Conservation (phyloP, 2,888 invertebrate species). For the Choristoneura rosaceana region DNA sequence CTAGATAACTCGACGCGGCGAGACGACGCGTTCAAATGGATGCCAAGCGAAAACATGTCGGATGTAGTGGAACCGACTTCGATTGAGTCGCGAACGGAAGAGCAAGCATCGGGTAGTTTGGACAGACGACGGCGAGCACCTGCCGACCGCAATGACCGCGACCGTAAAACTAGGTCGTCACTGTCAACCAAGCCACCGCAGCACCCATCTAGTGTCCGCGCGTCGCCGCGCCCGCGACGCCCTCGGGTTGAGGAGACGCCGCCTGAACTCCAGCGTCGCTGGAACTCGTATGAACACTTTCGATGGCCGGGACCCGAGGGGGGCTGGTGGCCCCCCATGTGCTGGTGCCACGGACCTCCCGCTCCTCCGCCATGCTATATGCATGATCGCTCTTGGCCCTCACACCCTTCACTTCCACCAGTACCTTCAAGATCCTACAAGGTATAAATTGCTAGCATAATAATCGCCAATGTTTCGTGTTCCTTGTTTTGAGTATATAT, state of each 20-base stretch:
- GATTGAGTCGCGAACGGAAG: conserved; percentile 66
- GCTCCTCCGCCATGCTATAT: conserved; percentile 78
- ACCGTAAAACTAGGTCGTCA: conserved; percentile 87
- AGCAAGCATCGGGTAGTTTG: conserved; percentile 80
- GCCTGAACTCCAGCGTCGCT: conserved; percentile 76
- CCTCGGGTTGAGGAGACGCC: conserved; percentile 72
- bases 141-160: conserved; percentile 85
- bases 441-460: conserved; percentile 62
- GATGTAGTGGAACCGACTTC: conserved; percentile 61
- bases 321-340: conserved; percentile 80
- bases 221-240: conserved; percentile 74
- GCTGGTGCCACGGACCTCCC: conserved; percentile 80
- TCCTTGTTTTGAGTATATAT: neutral
- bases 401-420: conserved; percentile 77
- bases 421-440: conserved; percentile 69
- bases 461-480: conserved; percentile 4
- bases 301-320: conserved; percentile 79
- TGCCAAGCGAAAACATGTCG: conserved; percentile 75
- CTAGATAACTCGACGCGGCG: conserved; percentile 87
- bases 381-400: conserved; percentile 81
- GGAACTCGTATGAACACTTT: conserved; percentile 86
- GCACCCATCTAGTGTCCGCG: conserved; percentile 73
- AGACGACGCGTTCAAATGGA: conserved; percentile 89
- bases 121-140: conserved; percentile 83
- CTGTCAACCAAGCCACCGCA: conserved; percentile 83